Evolutionary conservation across 2,797 vertebrate species (phyloP).

Genomic region (Gadopsis bispinosus): DNA sequence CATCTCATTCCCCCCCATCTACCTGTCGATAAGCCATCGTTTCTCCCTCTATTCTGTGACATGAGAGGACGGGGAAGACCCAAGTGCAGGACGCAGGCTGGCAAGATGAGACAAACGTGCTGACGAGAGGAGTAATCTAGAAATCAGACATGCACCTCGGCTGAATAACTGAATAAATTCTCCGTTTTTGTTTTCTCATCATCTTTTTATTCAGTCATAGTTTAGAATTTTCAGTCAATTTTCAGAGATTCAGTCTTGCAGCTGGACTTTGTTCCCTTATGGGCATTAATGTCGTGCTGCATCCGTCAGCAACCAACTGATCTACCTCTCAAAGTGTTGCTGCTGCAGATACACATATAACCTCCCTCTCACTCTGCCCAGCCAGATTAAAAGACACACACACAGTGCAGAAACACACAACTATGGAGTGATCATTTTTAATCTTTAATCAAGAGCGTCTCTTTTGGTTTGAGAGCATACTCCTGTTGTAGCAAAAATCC

Average conservation of each 20-base stretch:
- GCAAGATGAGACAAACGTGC: too few relatives aligned
- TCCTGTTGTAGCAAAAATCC: too few relatives aligned
- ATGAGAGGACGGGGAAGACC: too few relatives aligned
- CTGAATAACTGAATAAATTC: neutral
- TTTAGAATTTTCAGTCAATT: neutral
- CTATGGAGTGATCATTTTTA: too few relatives aligned
- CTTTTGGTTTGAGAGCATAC: too few relatives aligned
- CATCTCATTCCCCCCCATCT: too few relatives aligned
- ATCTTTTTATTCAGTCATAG: neutral
- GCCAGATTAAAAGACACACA: constrained; percentile 43
- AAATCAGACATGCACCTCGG: too few relatives aligned
- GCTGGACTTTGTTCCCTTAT: neutral
- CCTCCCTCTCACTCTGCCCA: constrained; percentile 21
- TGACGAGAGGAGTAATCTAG: too few relatives aligned
- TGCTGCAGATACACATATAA: constrained; percentile 29
- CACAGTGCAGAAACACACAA: constrained; percentile 7
- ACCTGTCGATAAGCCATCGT: too few relatives aligned
- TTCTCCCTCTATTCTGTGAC: too few relatives aligned
- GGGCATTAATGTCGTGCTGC: neutral
- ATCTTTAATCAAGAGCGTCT: too few relatives aligned
- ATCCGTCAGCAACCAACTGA: constrained; percentile 10
- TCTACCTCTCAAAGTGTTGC: constrained; percentile 26
- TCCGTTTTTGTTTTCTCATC: neutral
- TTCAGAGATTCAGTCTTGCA: neutral
- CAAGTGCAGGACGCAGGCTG: too few relatives aligned